Base-by-base conservation (phyloP, 2,888 invertebrate genomes). In the Mimas tiliae region DNA sequence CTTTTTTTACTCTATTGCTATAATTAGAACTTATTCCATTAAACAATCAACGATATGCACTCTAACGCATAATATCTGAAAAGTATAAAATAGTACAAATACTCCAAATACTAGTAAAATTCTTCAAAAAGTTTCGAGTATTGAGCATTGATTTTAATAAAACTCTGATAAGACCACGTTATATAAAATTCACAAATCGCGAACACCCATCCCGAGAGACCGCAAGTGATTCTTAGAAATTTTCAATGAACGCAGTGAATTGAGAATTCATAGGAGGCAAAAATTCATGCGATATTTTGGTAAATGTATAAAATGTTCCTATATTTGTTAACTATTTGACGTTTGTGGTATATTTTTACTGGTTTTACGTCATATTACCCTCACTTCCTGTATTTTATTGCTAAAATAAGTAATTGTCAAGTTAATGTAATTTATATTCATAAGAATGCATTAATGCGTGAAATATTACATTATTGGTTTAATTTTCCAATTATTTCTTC, bases 121-220 rank as follows among this genome's bases (percentile, higher is more conserved):
- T 11, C 45, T 14, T 33, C 12, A 27, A 27, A 27, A n/a, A n/a
- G n/a, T 27, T 27, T 27, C 27, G 27, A 27, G 27, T 27, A 3
- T 4, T 27, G 4, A 27, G 27, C 27, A 27, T 4, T 27, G 27
- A 27, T 27, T 27, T 27, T n/a, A 6, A 33, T 45, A 33, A 64
- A 27, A 16, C 7, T 55, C 16, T 16, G 11, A 53, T 16, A 11
- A 34, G 53, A 34, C 33, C 53, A 33, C 47, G 33, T 53, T 27
- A 64, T 53, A 33, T 19, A 64, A 65, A 62, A 45, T 50, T 16
- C 51, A 65, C 65, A 65, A 65, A 62, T 62, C 34, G 62, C 50
- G 33, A 65, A 38, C 51, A 19, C 38, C 42, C 21, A 14, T n/a
- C n/a, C 42, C 21, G 9, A 14, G 38, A 42, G 62, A 65, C n/a